Evolutionary conservation across 2,888 invertebrate species (phyloP), one percentile per base, ranked within the genome.

Genomic region (Vesta saturnalis): DNA sequence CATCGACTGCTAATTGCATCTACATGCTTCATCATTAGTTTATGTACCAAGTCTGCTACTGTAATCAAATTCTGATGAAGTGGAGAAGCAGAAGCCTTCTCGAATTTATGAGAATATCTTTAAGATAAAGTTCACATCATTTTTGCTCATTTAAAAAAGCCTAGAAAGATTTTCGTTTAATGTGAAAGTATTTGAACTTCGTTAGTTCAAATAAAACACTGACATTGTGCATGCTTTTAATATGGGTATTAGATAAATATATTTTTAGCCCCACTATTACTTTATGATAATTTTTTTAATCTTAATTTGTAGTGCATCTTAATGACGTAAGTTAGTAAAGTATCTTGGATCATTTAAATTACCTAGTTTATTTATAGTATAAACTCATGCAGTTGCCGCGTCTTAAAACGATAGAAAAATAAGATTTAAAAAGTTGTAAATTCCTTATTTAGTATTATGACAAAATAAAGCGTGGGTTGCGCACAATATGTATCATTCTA

Each of bases 1-100:
- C 66, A 66, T 49, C 57, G 63, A 64, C 23, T 67, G 58, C 61
- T 70, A 70, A 70, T 70, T 67, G 58, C 70, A 58, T 67, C 52
- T 57, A 56, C 70, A 70, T 67, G 60, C 70, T 55, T 62, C 60
- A 16, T 43, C 43, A 43, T 49, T 49, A n/a, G n/a, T n/a, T n/a
- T n/a, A n/a, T n/a, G n/a, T n/a, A 22, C 57, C 63, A 56, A 54
- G 49, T 54, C 69, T 69, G 69, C 18, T 65, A 61, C 23, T 46
- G 58, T 60, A 68, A 68, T 68, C 64, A 64, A 60, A 67, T 52
- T 23, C 30, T 16, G 16, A 59, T 59, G 56, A 64, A 64, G 60
- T 64, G 64, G 57, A 69, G 47, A 65, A 58, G 46, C 69, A 69
- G 52, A 64, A 64, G 65, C 55, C 52, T 18, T 39, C 39, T 60